Percentiles rank a stretch among this genome's conserved stretches.
phyloP scores from a whole-genome alignment of 2,888 invertebrate genomes.

The Mimumesa dahlbomi region DNA sequence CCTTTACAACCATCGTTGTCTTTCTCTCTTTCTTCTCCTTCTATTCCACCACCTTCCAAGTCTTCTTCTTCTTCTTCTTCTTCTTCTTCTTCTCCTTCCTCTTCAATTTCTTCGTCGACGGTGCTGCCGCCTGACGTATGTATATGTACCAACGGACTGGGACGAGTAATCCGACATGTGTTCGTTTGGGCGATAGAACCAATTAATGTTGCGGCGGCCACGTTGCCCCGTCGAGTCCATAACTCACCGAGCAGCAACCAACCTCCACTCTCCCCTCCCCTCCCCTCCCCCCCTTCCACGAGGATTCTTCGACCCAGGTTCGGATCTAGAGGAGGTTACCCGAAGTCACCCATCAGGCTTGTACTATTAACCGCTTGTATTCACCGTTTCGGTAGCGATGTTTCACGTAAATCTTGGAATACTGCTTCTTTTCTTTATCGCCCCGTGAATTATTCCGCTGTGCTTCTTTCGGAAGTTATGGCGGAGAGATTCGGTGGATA shows the following conservation, averaged over 20 bases:
- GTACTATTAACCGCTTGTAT: conserved; percentile 3
- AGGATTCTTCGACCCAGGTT: conserved; percentile 38
- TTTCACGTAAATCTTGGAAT: background rate
- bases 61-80: conserved; percentile 2
- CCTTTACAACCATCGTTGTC: conserved; percentile 23
- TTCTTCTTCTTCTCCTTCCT: conserved; percentile 7
- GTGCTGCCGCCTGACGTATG: conserved; percentile 59
- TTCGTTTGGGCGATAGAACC: conserved; percentile 74
- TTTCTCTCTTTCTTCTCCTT: conserved; percentile 23
- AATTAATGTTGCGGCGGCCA: conserved; percentile 73
- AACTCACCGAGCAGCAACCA: conserved; percentile 61
- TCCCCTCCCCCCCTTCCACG: conserved; percentile 51
- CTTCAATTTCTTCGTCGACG: conserved; percentile 35
- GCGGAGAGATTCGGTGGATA: too few species aligned
- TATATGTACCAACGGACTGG: conserved; percentile 60
- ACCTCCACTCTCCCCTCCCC: too few species aligned
- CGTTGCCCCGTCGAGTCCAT: conserved; percentile 67
- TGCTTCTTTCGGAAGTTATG: too few species aligned
- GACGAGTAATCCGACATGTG: conserved; percentile 74
- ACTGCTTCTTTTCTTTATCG: too few species aligned
- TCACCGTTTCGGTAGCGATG: background rate
- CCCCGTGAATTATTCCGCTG: too few species aligned
- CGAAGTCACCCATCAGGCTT: conserved; percentile 11
- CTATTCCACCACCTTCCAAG: conserved; percentile 31
- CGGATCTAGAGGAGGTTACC: conserved; percentile 36